Evolutionary conservation across 2,113 vertebrate genomes (phyloP), one percentile per base, ranked within the genome.

Genomic region (Epinephelus fuscoguttatus): DNA sequence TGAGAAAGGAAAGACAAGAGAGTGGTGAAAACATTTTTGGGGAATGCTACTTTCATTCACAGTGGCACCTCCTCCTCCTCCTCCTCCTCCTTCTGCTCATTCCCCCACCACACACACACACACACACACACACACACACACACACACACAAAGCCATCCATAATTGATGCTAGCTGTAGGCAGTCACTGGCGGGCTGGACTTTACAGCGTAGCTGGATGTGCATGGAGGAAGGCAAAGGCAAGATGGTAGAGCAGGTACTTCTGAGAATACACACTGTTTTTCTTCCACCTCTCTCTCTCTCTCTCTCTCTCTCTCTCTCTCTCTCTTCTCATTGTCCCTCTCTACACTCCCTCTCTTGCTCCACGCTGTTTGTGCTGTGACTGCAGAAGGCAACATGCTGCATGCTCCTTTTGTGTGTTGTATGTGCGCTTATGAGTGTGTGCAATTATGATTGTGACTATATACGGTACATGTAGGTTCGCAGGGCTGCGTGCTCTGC

Each of bases 241-340:
- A 95, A 93, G 49, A 97, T 97, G 96, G 96, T 96, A 86, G 96
- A 94, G 96, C 96, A 98, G 96, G 96, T 97, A 96, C 94, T 90
- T 84, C 76, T 94, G 73, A 78, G 33, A 81, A 81, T 70, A 81
- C 75, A 82, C 60, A 50, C 66, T 93, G 45, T 74, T n/a, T 67
- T 53, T 85, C 93, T 92, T 59, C 27, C 50, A 50, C 76, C 45
- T 52, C 47, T 8, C 53, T 33, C 47, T 37, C 47, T 14, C 10
- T 42, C 4, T 21, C n/a, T 60, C 59, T 64, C 30, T 80, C 33
- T 52, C 30, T 60, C 49, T 49, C 25, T 66, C 25, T 19, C 30
- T 19, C 19, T 40, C 52, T 14, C 18, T 19, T 27, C 61, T 77
- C 9, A 57, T 70, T 82, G 57, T 75, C 25, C 37, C 75, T 64